Evolutionary conservation across 1,140 invertebrate genomes (phyloP), one percentile per base, ranked within the genome.

Genomic region (Potamilus streckersoni): DNA sequence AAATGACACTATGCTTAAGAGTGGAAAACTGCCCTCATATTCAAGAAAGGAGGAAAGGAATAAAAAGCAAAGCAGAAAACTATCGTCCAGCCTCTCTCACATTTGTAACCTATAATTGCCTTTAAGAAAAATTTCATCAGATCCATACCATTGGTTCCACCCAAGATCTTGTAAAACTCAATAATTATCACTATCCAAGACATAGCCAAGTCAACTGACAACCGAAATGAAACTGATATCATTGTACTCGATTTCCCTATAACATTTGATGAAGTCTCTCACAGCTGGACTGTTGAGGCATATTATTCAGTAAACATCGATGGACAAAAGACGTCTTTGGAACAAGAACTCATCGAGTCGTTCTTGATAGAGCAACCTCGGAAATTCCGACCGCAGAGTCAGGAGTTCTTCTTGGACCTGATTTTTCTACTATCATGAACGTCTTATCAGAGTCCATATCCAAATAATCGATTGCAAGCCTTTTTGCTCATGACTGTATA

Each of bases 351-450:
- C 19, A 6, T 38, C 20, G 2, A 2, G 8, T 64, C 14, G 14
- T n/a, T 17, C 62, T 64, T 14, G 62, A 64, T 64, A 11, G 62
- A n/a, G 31, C 13, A n/a, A 64, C 14, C 14, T 64, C 62, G 13
- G 15, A 3, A 16, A 15, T 27, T 16, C n/a, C 3, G 14, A 14
- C 62, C n/a, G 62, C 11, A 14, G 14, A 20, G 62, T 64, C 2
- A 64, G 62, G 27, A 27, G 2, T 20, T n/a, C 31, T n/a, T 20
- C 31, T 15, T n/a, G 62, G 31, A n/a, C 62, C 62, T 64, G 62
- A n/a, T 64, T 14, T 64, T 64, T 64, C n/a, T 64, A 16, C n/a
- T 64, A 3, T 64, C n/a, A 64, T 64, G 31, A 64, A 64, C n/a
- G 62, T 5, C n/a, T 12, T 14, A 68, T 31, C n/a, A 68, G 27